Conservation (phyloP, 2,113 vertebrate species). For the Erythrocercus mccallii region DNA sequence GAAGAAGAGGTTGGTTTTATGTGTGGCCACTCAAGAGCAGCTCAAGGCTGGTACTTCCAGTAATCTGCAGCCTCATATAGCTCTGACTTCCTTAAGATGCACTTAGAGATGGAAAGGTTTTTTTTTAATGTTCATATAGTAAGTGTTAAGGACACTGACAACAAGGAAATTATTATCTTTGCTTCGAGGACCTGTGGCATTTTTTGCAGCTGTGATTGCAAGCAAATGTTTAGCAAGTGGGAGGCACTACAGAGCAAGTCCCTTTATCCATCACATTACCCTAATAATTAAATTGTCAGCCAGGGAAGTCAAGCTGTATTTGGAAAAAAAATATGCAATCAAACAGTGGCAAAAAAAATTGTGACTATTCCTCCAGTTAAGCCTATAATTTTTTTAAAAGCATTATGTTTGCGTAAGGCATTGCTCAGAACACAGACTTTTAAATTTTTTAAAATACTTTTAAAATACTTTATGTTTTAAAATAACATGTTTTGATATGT, state of each 20-base stretch:
- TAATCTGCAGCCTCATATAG: neutral
- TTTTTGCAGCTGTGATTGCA: constrained; percentile 78
- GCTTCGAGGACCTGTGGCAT: constrained; percentile 23
- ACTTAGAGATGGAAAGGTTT: neutral
- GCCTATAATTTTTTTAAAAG: constrained; percentile 81
- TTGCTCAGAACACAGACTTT: constrained; percentile 31
- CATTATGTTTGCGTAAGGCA: constrained; percentile 73
- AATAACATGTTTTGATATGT: constrained; percentile 27
- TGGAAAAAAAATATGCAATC: constrained; percentile 41
- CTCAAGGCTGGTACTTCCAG: neutral
- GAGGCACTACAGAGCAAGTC: constrained; percentile 68
- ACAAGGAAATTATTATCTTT: constrained; percentile 30
- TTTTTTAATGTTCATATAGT: neutral
- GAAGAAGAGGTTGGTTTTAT: neutral
- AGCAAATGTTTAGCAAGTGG: constrained; percentile 78
- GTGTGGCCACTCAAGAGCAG: neutral
- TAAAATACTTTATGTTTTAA: constrained; percentile 26
- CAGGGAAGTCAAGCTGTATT: constrained; percentile 69
- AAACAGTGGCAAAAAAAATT: constrained; percentile 71
- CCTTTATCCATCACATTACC: constrained; percentile 79
- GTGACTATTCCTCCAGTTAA: constrained; percentile 72
- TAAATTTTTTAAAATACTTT: neutral
- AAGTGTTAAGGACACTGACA: neutral
- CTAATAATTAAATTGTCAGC: constrained; percentile 86
- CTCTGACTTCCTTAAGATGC: neutral